Conservation (phyloP, 2,113 vertebrate species). For the Eleginops maclovinus region DNA sequence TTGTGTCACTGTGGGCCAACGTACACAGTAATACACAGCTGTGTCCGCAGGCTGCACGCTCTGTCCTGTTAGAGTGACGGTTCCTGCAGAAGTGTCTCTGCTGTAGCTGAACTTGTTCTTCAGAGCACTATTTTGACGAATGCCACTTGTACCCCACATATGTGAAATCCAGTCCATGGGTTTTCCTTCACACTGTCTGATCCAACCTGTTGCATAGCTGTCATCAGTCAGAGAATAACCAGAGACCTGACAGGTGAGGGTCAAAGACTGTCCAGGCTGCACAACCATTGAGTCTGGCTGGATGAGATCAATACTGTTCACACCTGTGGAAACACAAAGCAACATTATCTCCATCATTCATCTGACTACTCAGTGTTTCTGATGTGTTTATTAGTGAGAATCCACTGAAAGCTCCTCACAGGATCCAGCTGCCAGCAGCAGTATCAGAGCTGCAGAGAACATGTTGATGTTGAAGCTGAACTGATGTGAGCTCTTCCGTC, state of each 20-base stretch:
- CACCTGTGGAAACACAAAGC: background rate
- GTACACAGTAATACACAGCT: conserved; percentile 17
- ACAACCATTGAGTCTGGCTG: conserved; percentile 36
- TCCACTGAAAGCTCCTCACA: no score
- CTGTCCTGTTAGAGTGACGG: conserved; percentile 49
- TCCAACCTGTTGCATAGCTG: conserved; percentile 52
- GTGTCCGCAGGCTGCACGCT: conserved; percentile 53
- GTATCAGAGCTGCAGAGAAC: no score
- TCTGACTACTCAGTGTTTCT: no score
- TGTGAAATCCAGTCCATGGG: background rate
- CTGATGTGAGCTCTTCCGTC: no score
- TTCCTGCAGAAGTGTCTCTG: conserved; percentile 45
- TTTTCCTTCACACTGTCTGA: conserved; percentile 34
- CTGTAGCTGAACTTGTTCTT: conserved; percentile 58
- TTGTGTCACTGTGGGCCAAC: background rate
- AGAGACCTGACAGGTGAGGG: no score
- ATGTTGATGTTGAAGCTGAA: no score
- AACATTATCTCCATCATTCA: no score
- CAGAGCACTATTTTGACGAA: background rate
- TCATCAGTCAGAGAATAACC: conserved; percentile 14
- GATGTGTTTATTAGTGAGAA: no score
- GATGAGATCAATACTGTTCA: conserved; percentile 21
- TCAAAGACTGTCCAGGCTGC: conserved; percentile 24
- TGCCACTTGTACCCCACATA: rapidly evolving
- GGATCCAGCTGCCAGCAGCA: no score